Evolutionary conservation across 1,140 invertebrate genomes (phyloP), one percentile per base, ranked within the genome.

Genomic region (Drosophila albomicans): DNA sequence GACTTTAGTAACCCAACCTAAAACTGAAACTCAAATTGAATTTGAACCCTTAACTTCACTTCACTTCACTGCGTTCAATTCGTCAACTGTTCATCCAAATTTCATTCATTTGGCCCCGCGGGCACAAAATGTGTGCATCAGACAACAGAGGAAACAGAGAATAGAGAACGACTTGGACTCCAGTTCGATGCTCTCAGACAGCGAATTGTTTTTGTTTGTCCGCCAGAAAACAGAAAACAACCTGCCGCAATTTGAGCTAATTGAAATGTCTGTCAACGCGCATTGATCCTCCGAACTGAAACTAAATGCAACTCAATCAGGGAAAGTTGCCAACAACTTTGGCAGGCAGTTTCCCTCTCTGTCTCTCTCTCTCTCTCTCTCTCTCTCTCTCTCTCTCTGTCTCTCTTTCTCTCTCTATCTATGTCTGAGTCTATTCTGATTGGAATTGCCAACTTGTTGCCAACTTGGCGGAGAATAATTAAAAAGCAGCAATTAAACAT

Each of bases 291-390:
- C 35, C 52, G 67, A 88, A 89, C 78, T 88, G 81, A 70, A 88
- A 89, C 78, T 88, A 84, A 88, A 89, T 84, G 84, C 85, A 89
- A 82, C 84, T 89, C 84, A 88, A 88, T 89, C 84, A 89, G 85
- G 67, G 85, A 88, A 88, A 88, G 84, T 88, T 88, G 65, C 67
- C 68, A 74, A 77, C 79, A 87, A 82, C 76, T 65, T 56, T 68
- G 65, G 16, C 57, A 57, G 30, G n/a, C 28, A 56, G 16, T 64
- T 57, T 11, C 30, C 13, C 8, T n/a, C 10, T 11, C 1, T 5
- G 1, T 20, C 7, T 5, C 30, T 15, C 43, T 10, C 28, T 7
- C 38, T 13, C 3, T 30, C 41, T 1, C 8, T 1, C 49, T 7
- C 15, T 10, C n/a, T 28, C 35, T 5, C 43, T 10, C 28, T 7